A percentile compares a stretch with the other conserved stretches of the same genome.
Evolutionary conservation across 2,888 invertebrate genomes (phyloP).

Genomic region (Lysandra coridon): DNA sequence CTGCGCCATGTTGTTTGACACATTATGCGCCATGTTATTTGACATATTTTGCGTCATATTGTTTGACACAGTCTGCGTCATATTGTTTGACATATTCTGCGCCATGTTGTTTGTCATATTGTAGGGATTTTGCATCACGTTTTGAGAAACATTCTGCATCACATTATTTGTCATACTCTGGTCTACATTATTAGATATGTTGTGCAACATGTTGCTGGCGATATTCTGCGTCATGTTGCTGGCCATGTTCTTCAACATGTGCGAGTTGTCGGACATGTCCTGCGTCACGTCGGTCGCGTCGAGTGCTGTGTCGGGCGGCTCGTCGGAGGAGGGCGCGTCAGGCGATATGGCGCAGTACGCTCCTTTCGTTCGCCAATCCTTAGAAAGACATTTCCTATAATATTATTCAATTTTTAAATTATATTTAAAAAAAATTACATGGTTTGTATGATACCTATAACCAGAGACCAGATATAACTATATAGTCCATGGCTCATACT

Average conservation of each 20-base stretch:
- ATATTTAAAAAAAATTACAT: no score
- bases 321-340: slow-evolving; percentile 66
- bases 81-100: neutral
- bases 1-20: neutral
- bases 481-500: no score
- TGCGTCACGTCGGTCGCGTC: slow-evolving; percentile 37
- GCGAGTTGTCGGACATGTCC: neutral
- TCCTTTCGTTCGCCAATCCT: slow-evolving; percentile 74
- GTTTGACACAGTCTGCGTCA: neutral
- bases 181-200: neutral
- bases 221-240: neutral
- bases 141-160: neutral
- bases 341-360: slow-evolving; percentile 66
- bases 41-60: neutral
- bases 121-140: neutral
- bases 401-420: no score
- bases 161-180: neutral
- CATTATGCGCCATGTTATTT: neutral
- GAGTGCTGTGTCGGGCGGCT: slow-evolving; percentile 44
- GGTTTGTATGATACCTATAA: no score
- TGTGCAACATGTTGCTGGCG: neutral
- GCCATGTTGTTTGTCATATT: neutral
- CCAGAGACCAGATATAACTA: no score
- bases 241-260: neutral
- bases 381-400: neutral